phyloP scores from a whole-genome alignment of 2,797 vertebrate species.

The Xiphorhynchus erythropygius region DNA sequence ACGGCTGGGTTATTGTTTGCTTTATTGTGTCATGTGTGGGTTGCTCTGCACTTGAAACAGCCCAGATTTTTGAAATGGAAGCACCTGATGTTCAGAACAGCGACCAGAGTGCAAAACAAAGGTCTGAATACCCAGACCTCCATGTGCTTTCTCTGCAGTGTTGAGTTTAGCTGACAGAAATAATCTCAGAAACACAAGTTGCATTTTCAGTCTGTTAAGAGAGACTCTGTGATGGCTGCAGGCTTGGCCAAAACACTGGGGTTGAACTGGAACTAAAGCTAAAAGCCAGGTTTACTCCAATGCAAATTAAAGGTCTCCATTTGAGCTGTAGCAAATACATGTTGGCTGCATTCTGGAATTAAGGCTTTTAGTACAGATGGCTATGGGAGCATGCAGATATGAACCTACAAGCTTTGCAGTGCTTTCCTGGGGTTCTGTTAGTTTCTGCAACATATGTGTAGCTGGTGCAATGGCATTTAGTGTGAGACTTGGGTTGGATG shows the following conservation, averaged over 20 bases:
- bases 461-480: not conserved
- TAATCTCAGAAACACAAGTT: not conserved
- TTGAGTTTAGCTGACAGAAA: not conserved
- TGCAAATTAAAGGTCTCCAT: not conserved
- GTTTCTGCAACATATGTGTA: not conserved
- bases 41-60: conserved; percentile 5
- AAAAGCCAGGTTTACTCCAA: not conserved
- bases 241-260: not conserved
- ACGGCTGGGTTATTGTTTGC: not conserved
- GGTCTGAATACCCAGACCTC: not conserved
- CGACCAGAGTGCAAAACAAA: not conserved
- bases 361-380: not conserved
- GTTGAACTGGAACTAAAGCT: not conserved
- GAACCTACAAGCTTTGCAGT: not conserved
- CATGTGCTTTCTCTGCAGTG: accelerated
- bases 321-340: not conserved
- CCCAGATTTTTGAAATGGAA: not conserved
- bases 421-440: not conserved
- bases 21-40: not conserved
- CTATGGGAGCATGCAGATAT: not conserved
- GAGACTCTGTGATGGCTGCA: not conserved
- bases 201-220: not conserved
- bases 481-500: not conserved
- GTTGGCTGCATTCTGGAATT: not conserved
- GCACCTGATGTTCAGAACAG: not conserved